phyloP scores from a whole-genome alignment of 2,797 vertebrate species.

The Intellagama lesueurii region DNA sequence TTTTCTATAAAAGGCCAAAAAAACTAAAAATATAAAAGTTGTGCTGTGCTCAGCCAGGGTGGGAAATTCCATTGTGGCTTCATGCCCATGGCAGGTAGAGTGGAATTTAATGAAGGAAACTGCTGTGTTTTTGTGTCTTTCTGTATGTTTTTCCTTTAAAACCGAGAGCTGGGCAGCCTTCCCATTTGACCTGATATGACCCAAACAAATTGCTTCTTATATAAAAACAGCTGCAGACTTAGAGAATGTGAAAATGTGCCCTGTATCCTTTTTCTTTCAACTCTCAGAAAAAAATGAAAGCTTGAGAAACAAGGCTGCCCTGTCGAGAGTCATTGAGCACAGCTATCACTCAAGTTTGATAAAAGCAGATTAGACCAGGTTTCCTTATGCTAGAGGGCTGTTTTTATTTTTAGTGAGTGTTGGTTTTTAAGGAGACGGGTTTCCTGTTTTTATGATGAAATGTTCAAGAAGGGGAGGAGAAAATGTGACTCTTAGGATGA shows the following conservation, averaged over 20 bases:
- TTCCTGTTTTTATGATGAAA: background rate
- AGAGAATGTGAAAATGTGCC: slow-evolving; percentile 82
- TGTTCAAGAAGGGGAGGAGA: slow-evolving; percentile 47
- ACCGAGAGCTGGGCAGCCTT: slow-evolving; percentile 85
- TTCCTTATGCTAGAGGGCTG: slow-evolving; percentile 71
- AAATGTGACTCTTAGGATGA: slow-evolving; percentile 29
- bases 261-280: slow-evolving; percentile 78
- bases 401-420: background rate
- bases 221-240: slow-evolving; percentile 87
- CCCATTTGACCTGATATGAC: slow-evolving; percentile 87
- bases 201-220: slow-evolving; percentile 87
- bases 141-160: slow-evolving; percentile 90
- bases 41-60: slow-evolving; percentile 81
- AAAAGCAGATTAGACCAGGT: slow-evolving; percentile 77
- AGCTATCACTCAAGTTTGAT: slow-evolving; percentile 78
- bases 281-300: slow-evolving; percentile 73
- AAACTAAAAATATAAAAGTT: slow-evolving; percentile 80
- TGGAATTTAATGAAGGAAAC: slow-evolving; percentile 88
- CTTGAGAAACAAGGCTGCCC: slow-evolving; percentile 78
- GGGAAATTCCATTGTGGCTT: slow-evolving; percentile 88
- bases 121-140: slow-evolving; percentile 88
- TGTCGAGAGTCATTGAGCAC: slow-evolving; percentile 76
- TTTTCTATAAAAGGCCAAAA: slow-evolving; percentile 56
- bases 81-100: slow-evolving; percentile 87
- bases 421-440: slow-evolving; percentile 22